phyloP scores from a whole-genome alignment of 2,113 vertebrate genomes.

The Periophthalmus modestus region DNA sequence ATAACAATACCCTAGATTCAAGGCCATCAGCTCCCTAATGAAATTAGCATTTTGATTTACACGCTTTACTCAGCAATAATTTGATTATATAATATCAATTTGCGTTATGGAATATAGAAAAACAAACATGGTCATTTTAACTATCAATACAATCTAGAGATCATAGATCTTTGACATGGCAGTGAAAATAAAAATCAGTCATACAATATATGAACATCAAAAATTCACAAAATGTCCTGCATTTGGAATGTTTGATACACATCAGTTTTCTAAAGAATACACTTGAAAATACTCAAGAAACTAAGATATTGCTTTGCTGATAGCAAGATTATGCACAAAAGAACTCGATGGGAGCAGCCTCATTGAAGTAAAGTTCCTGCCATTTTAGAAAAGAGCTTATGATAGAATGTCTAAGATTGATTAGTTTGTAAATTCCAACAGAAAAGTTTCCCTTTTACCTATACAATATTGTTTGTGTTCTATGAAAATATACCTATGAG shows the following conservation, averaged over 20 bases:
- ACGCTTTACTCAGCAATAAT: slow-evolving; percentile 52
- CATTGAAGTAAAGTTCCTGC: no score
- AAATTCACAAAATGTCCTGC: slow-evolving; percentile 78
- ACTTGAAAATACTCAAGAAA: slow-evolving; percentile 60
- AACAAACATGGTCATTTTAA: slow-evolving; percentile 53
- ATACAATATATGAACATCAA: slow-evolving; percentile 65
- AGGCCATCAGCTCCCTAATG: slow-evolving; percentile 72
- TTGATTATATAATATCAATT: slow-evolving; percentile 52
- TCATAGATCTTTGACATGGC: slow-evolving; percentile 73
- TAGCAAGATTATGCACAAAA: slow-evolving; percentile 38
- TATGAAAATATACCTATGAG: background rate
- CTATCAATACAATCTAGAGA: slow-evolving; percentile 66
- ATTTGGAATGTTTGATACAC: slow-evolving; percentile 79
- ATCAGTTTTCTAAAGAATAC: slow-evolving; percentile 55
- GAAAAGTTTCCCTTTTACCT: background rate
- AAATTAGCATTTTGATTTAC: slow-evolving; percentile 70
- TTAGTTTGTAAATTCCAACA: background rate
- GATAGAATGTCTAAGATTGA: background rate
- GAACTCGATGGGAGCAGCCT: slow-evolving; percentile 16
- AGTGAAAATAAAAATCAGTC: slow-evolving; percentile 71
- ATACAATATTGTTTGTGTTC: background rate
- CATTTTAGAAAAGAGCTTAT: background rate
- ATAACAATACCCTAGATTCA: slow-evolving; percentile 68
- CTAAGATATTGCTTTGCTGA: slow-evolving; percentile 70
- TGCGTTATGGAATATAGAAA: slow-evolving; percentile 49